These are phyloP conservation scores for Neoarius graeffei DNA, from an alignment of 2,113 vertebrate genomes.

Conservation along the genomic window DNA sequence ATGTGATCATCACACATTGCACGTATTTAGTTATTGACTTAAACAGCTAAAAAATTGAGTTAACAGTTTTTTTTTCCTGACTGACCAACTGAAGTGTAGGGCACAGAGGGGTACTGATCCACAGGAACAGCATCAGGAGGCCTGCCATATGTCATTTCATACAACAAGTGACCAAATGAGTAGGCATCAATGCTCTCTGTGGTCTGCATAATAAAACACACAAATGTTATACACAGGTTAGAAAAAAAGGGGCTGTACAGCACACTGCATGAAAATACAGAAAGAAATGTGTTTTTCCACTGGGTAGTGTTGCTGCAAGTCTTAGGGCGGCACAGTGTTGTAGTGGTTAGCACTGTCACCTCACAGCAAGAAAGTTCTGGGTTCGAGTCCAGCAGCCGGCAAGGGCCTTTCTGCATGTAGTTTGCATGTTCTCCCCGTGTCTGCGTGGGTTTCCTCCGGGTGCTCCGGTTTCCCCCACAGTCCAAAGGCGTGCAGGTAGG, in stretches of 20 bases:
- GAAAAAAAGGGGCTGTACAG: background rate
- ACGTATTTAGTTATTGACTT: background rate
- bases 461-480: too few relatives aligned
- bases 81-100: slow-evolving; percentile 84
- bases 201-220: slow-evolving; percentile 69
- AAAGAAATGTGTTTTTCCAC: background rate
- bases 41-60: background rate
- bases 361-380: too few relatives aligned
- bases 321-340: too few relatives aligned
- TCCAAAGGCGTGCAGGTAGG: too few relatives aligned
- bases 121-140: slow-evolving; percentile 85
- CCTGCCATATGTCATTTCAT: slow-evolving; percentile 93
- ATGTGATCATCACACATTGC: background rate
- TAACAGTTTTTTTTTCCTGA: slow-evolving; percentile 42
- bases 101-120: slow-evolving; percentile 81
- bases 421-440: too few relatives aligned
- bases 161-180: slow-evolving; percentile 92
- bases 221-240: background rate
- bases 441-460: too few relatives aligned
- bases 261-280: background rate
- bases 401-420: too few relatives aligned
- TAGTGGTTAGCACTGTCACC: too few relatives aligned
- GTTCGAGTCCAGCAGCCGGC: too few relatives aligned
- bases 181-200: slow-evolving; percentile 90
- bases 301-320: background rate